Evolutionary conservation across 2,888 invertebrate genomes (phyloP), one percentile per base, ranked within the genome.

Genomic region (Chironomus riparius): DNA sequence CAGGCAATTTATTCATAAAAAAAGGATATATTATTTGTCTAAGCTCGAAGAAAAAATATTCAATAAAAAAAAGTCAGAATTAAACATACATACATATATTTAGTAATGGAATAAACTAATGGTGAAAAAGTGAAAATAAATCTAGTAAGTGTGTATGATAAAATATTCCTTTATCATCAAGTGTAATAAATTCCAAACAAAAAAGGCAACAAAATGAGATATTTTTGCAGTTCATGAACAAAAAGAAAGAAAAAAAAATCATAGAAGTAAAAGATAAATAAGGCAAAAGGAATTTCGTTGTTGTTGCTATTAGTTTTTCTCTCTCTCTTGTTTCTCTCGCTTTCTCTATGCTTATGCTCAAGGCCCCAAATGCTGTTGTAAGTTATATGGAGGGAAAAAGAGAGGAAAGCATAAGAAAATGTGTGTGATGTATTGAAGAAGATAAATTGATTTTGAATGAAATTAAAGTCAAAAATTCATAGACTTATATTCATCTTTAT

Each of bases 371-470:
- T n/a, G n/a, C 10, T 38, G 38, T 38, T 38, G 38, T 38, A 38
- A 38, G 10, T 7, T 7, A 38, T 7, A 38, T 38, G 38, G 38
- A 38, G 38, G 38, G 38, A 38, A 38, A 38, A 38, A 38, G 10
- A 38, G 38, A 38, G 38, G 38, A 56, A 18, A 15, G 15, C 56
- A 56, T 6, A 56, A 56, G 15, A 56, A 56, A 56, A 56, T 38
- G 38, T 38, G 56, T 18, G 56, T 56, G 72, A 72, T 72, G 72
- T 72, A 62, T 72, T 72, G 72, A 72, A 38, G 72, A 72, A 50
- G 72, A 72, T 72, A 62, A 72, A 72, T 72, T 62, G 72, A 62
- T 62, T 72, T 72, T 72, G 50, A 72, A 72, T 72, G 62, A 72
- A 72, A 38, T 72, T 50, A 71, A 68, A 72, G 62, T 72, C 61